A percentile compares a stretch with the other conserved stretches of the same genome.
These are phyloP conservation scores for Neolamprologus variostigma DNA, from an alignment of 2,113 vertebrate genomes.

Conservation along the genomic window DNA sequence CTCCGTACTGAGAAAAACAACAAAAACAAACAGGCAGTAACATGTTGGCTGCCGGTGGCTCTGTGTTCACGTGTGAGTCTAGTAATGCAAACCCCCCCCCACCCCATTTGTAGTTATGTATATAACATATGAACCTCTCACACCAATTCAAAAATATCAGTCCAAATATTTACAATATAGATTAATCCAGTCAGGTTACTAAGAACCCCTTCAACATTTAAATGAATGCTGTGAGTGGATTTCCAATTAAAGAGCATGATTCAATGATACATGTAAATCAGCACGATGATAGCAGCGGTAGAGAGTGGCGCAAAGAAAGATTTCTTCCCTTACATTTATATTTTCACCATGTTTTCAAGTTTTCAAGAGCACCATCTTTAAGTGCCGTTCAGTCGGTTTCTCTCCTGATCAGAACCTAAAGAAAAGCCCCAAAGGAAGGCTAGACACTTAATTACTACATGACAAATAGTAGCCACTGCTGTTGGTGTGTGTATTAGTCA, in stretches of 20 bases:
- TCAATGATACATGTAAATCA: neutral
- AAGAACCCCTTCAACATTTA: neutral
- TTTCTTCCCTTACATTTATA: slow-evolving; percentile 28
- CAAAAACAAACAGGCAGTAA: neutral
- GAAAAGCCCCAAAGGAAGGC: neutral
- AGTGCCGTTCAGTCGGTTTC: slow-evolving; percentile 28
- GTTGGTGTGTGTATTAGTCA: neutral
- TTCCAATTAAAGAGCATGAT: neutral
- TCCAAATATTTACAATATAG: slow-evolving; percentile 35
- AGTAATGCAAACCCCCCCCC: neutral
- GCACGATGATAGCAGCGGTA: slow-evolving; percentile 49
- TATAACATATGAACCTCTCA: slow-evolving; percentile 1
- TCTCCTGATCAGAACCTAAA: neutral
- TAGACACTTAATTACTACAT: neutral
- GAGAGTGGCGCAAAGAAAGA: slow-evolving; percentile 39
- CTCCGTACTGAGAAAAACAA: neutral
- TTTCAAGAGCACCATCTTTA: slow-evolving; percentile 29
- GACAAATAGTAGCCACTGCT: neutral
- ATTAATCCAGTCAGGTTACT: slow-evolving; percentile 1
- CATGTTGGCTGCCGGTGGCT: slow-evolving; percentile 32
- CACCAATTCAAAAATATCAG: slow-evolving; percentile 28
- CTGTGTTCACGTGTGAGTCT: slow-evolving; percentile 19
- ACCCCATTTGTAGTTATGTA: neutral
- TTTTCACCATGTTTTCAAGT: slow-evolving; percentile 29
- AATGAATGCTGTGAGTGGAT: slow-evolving; percentile 7